phyloP scores from a whole-genome alignment of 2,797 vertebrate genomes.

The Glossophaga mutica region DNA sequence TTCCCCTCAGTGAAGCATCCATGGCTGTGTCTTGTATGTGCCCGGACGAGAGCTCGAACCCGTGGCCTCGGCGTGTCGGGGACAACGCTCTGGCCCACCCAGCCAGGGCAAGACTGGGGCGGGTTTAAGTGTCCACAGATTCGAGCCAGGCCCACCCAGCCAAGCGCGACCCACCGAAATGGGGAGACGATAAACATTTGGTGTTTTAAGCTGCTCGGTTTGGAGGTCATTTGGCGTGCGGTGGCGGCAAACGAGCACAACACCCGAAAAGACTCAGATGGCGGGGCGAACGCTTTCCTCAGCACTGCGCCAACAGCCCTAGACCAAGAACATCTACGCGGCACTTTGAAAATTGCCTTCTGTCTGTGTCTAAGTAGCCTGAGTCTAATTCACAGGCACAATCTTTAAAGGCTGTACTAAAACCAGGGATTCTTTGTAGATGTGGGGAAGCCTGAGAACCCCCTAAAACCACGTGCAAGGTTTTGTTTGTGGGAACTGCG shows the following conservation, averaged over 20 bases:
- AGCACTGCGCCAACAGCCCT: fast-evolving
- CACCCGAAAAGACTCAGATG: fast-evolving
- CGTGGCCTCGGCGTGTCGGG: not conserved
- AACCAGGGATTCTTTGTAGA: not conserved
- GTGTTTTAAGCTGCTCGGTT: fast-evolving
- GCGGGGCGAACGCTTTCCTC: not conserved
- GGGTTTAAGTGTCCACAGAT: no score
- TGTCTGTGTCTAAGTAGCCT: not conserved
- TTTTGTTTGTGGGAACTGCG: not conserved
- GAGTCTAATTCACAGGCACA: not conserved
- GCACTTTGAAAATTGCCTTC: fast-evolving
- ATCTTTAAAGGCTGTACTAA: fast-evolving
- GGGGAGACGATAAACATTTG: fast-evolving
- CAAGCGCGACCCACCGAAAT: not conserved
- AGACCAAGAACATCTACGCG: fast-evolving
- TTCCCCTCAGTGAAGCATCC: no score
- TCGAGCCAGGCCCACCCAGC: not conserved
- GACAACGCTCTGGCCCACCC: no score
- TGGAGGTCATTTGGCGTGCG: not conserved
- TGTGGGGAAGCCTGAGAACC: not conserved
- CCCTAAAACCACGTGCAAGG: not conserved
- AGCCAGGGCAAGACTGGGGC: no score
- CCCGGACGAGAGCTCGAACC: not conserved
- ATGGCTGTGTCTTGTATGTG: not conserved
- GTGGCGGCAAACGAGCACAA: fast-evolving